Base-by-base conservation (phyloP, 2,113 vertebrate genomes). In the Psephotus haematonotus region DNA sequence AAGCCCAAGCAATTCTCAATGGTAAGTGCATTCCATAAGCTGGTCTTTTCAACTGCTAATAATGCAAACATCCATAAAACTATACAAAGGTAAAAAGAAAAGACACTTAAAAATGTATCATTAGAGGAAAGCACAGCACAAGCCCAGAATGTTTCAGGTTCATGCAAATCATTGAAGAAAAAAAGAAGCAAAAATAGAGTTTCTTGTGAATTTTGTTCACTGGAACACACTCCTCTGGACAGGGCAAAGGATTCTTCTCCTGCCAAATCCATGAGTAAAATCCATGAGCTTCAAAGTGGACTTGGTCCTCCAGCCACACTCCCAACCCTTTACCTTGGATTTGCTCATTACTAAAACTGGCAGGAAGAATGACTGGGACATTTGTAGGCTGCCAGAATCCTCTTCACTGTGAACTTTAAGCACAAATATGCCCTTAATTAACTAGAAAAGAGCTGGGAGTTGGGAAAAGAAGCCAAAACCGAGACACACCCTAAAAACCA, bases 391-490 rank as follows among this genome's bases (percentile, higher is more conserved):
- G 92, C 77, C 88, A 93, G 92, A 86, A 86, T 49, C 74, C 74
- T 93, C 78, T 2, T 41, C 59, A 87, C 68, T 46, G 91, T 69
- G 70, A 94, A 72, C 53, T 70, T 94, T 17, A 90, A 67, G 68
- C 76, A 93, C 81, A 93, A 93, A 89, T 95, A 92, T 86, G 95
- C 76, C 82, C 55, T 93, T 93, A 91, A 95, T 96, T 97, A 95
- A 93, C 80, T 62, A 84, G 83, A 84, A 94, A 92, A 92, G 81
- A 93, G 86, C 77, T 78, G 69, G 43, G 88, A 94, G 86, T 71
- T 83, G 76, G 72, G 74, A 87, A 87, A 85, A 89, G 88, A 89
- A 95, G 88, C 80, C 83, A 89, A 95, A 96, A 91, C 44, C 76
- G 77, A 93, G 95, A 89, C 95, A 86, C 86, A 72, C 93, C 95